Conservation (phyloP, 2,888 invertebrate genomes). For the Siphlonurus alternatus region DNA sequence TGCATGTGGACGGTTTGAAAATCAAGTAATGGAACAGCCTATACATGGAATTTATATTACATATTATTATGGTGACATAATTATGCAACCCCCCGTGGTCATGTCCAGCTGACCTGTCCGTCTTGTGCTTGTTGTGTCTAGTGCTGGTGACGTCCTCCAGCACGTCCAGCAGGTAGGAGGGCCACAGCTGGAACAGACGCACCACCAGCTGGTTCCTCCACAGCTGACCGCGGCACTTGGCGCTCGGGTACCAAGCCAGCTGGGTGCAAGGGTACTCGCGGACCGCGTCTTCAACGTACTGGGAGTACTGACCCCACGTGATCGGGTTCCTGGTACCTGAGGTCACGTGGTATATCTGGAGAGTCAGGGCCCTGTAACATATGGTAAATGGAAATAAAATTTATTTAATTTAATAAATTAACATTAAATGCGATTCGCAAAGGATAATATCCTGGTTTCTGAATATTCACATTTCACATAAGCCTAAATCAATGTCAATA, state of each 20-base stretch:
- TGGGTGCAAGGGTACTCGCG: slow-evolving; percentile 32
- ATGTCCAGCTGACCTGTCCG: not conserved
- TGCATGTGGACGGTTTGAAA: slow-evolving; percentile 3
- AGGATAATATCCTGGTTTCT: too few relatives aligned
- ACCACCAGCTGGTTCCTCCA: slow-evolving; percentile 30
- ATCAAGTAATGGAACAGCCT: slow-evolving; percentile 17
- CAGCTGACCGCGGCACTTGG: slow-evolving; percentile 23
- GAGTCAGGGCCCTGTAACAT: slow-evolving; percentile 15
- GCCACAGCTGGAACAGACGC: slow-evolving; percentile 33
- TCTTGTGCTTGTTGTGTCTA: slow-evolving; percentile 12
- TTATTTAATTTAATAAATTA: not conserved
- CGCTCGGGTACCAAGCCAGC: slow-evolving; percentile 29
- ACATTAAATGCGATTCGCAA: too few relatives aligned
- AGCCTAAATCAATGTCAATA: too few relatives aligned
- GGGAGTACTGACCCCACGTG: slow-evolving; percentile 36
- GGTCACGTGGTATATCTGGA: slow-evolving; percentile 40
- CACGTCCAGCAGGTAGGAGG: slow-evolving; percentile 34
- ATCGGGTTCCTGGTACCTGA: slow-evolving; percentile 39
- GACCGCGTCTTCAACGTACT: slow-evolving; percentile 26
- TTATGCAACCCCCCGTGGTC: too few relatives aligned
- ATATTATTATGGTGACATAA: too few relatives aligned
- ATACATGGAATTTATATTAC: too few relatives aligned
- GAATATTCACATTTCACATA: too few relatives aligned
- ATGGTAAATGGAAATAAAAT: slow-evolving; percentile 14
- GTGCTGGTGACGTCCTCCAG: slow-evolving; percentile 17